Conservation (phyloP, 2,888 invertebrate species). For the Noctua janthina region DNA sequence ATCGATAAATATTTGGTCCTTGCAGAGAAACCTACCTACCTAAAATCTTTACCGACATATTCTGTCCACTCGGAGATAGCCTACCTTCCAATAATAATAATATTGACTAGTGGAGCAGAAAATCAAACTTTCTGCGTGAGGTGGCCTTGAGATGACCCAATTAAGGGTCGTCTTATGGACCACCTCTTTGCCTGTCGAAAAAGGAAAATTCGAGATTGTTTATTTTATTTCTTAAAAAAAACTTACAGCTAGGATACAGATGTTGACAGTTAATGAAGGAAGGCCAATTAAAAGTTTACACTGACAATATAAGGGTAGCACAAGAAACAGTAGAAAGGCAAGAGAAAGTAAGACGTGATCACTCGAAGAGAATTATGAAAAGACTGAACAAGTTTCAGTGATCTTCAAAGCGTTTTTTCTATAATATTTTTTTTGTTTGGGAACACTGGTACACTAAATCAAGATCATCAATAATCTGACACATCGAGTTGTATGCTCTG, state of each 20-base stretch:
- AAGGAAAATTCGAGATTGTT: background rate
- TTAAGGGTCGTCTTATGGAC: background rate
- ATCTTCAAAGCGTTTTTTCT: background rate
- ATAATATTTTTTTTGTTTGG: too few relatives aligned
- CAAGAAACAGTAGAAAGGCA: background rate
- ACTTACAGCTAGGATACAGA: too few relatives aligned
- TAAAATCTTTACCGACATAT: background rate
- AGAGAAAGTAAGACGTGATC: too few relatives aligned
- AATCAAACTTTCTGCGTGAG: constrained; percentile 26
- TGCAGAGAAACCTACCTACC: background rate
- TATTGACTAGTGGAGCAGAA: constrained; percentile 12
- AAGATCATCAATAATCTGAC: too few relatives aligned
- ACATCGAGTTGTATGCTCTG: too few relatives aligned
- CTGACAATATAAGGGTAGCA: background rate
- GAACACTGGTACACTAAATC: too few relatives aligned
- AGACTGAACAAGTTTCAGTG: background rate
- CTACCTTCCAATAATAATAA: constrained; percentile 3
- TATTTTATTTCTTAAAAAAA: too few relatives aligned
- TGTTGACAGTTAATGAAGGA: too few relatives aligned
- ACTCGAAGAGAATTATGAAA: too few relatives aligned
- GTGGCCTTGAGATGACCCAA: constrained; percentile 8
- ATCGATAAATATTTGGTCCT: background rate
- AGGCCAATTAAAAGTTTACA: background rate
- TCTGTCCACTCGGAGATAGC: background rate
- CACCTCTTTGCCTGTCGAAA: background rate